Evolutionary conservation across 2,113 vertebrate species (phyloP).

Genomic region (Pongo abelii): DNA sequence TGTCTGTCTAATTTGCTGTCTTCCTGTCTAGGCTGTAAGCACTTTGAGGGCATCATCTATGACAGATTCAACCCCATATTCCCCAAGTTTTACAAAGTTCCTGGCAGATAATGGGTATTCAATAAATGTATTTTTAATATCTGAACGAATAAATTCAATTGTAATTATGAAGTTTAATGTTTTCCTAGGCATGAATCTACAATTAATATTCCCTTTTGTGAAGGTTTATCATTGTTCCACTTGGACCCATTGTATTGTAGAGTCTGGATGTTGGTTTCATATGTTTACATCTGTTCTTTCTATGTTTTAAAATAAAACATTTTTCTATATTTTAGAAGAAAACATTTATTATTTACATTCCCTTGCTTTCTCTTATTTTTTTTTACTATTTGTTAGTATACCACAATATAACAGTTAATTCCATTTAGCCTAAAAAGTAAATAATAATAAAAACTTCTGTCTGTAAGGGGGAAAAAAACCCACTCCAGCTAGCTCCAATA

Average conservation of each 20-base stretch:
- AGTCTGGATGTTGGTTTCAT: slow-evolving; percentile 1
- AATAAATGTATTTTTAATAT: slow-evolving; percentile 42
- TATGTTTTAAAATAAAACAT: slow-evolving; percentile 36
- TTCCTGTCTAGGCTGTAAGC: not conserved
- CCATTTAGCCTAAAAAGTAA: slow-evolving; percentile 33
- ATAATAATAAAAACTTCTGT: slow-evolving; percentile 42
- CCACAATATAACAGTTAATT: slow-evolving; percentile 10
- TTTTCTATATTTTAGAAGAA: slow-evolving; percentile 32
- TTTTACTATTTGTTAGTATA: slow-evolving; percentile 44
- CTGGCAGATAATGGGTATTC: not conserved
- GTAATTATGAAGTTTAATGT: slow-evolving; percentile 38
- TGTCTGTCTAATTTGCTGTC: slow-evolving; percentile 42
- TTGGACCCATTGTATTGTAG: slow-evolving; percentile 22
- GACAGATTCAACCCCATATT: slow-evolving; percentile 51
- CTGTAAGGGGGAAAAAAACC: not conserved
- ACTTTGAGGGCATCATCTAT: slow-evolving; percentile 32
- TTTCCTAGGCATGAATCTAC: slow-evolving; percentile 55
- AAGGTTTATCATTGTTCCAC: slow-evolving; percentile 37
- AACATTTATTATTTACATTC: slow-evolving; percentile 20
- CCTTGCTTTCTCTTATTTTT: not conserved
- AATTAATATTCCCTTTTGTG: slow-evolving; percentile 43
- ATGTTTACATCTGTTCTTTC: not conserved
- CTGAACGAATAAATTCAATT: slow-evolving; percentile 48
- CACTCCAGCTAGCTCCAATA: not conserved
- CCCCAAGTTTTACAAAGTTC: slow-evolving; percentile 37